Base-by-base conservation (phyloP, 2,113 vertebrate genomes). In the Toxotes jaculatrix region DNA sequence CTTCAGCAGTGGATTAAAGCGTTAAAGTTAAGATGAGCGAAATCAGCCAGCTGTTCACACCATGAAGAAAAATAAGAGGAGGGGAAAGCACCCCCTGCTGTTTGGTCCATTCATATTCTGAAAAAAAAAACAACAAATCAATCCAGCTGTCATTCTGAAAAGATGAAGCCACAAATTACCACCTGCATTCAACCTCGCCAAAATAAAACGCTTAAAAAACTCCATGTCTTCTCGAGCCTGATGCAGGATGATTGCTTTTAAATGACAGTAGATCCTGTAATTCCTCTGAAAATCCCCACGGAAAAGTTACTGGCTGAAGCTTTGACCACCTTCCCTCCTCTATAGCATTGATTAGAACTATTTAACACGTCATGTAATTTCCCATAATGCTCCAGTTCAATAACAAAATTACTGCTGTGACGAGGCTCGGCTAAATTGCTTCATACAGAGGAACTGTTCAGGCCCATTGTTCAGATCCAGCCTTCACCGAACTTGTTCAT, bases 301-400 rank as follows among this genome's bases (percentile, higher is more conserved):
- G 2, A 51, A 51, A 21, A 19, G 16, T 51, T 7, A 16, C 19
- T 21, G 27, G 19, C 14, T 9, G 74, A 42, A 23, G 40, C 61
- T 17, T 12, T 32, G 51, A 55, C 2, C 14, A 3, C 14, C 38
- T 56, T 34, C 27, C 36, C 47, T 27, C 16, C 7, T 64, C 67
- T 1, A n/a, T n/a, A 74, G n/a, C 62, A 67, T 43, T 38, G 64
- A 80, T 57, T 57, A 55, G 57, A 16, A 17, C 45, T 36, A 16
- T 62, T 49, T 40, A 32, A 31, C 45, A 7, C 3, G n/a, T 53
- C n/a, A 51, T 8, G n/a, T 63, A 63, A 74, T 40, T 14, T 43
- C 64, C 75, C 32, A 21, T 38, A 60, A 42, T 61, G 21, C 13
- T 27, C 23, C 7, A 3, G 34, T 19, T 21, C 36, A 55, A 32